A percentile compares a stretch with the other conserved stretches of the same genome.
Evolutionary conservation across 1,140 invertebrate genomes (phyloP).

Genomic region (Lasioglossum baleicum): DNA sequence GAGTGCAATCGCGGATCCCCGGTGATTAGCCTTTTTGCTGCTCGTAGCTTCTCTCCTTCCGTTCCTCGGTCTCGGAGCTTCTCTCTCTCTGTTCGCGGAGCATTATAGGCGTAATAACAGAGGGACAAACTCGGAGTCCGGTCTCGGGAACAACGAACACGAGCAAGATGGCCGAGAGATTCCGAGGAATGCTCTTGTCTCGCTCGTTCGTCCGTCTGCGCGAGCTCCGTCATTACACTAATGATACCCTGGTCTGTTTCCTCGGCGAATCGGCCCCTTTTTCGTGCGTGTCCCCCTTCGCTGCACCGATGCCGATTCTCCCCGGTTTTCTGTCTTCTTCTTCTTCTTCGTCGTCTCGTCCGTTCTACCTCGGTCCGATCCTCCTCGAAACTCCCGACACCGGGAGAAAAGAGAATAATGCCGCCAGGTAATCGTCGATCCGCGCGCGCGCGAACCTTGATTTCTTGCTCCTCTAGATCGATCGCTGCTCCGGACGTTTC

Average conservation of each 20-base stretch:
- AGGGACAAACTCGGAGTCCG: slow-evolving; percentile 51
- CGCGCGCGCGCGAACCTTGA: not conserved
- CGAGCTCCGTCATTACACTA: slow-evolving; percentile 70
- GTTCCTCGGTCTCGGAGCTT: not conserved
- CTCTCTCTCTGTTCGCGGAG: not conserved
- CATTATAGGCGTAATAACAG: slow-evolving; percentile 69
- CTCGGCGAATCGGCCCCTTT: slow-evolving; percentile 53
- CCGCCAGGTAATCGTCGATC: not conserved
- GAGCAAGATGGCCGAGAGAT: slow-evolving; percentile 53
- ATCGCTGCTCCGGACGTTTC: not conserved
- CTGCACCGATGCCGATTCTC: slow-evolving; percentile 13
- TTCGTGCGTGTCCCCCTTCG: slow-evolving; percentile 51
- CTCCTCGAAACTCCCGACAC: not conserved
- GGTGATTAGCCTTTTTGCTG: slow-evolving; percentile 68
- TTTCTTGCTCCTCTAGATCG: not conserved
- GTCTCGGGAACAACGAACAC: not conserved
- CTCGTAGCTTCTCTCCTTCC: slow-evolving; percentile 7
- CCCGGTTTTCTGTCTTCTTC: not conserved
- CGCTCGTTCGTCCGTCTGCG: not conserved
- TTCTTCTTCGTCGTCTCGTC: not conserved
- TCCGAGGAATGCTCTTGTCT: slow-evolving; percentile 46
- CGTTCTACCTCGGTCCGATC: not conserved
- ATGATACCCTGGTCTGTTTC: slow-evolving; percentile 66
- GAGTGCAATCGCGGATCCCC: slow-evolving; percentile 24
- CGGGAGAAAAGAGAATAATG: slow-evolving; percentile 12